A percentile compares a stretch with the other conserved stretches of the same genome.
Evolutionary conservation across 2,113 vertebrate genomes (phyloP).

Genomic region (Xiphophorus couchianus): DNA sequence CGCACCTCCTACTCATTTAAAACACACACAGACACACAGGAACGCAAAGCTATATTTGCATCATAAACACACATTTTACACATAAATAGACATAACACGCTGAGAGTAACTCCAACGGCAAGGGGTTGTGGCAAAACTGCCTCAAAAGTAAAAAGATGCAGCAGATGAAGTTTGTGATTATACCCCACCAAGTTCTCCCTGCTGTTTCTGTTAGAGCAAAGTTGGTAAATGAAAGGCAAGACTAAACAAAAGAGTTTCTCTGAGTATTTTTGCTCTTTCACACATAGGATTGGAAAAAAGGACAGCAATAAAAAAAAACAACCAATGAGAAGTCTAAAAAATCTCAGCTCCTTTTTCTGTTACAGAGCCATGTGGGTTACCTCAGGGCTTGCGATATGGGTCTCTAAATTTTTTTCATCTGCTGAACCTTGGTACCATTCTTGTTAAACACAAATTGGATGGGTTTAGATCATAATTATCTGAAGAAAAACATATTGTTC

Average conservation of each 20-base stretch:
- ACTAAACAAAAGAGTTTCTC: background rate
- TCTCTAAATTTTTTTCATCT: no score
- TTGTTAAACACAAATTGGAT: no score
- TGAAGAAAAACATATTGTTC: no score
- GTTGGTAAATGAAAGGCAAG: slow-evolving; percentile 2
- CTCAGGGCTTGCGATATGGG: no score
- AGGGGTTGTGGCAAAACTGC: slow-evolving; percentile 10
- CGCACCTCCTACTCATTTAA: slow-evolving; percentile 40
- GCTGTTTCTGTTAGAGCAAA: slow-evolving; percentile 14
- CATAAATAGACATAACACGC: slow-evolving; percentile 47
- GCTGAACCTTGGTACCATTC: no score
- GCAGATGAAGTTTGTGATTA: slow-evolving; percentile 41
- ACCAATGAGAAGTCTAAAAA: no score
- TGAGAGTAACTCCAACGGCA: slow-evolving; percentile 1
- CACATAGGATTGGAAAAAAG: background rate
- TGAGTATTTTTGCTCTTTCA: background rate
- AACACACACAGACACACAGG: slow-evolving; percentile 19
- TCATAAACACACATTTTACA: slow-evolving; percentile 32
- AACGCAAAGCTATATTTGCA: slow-evolving; percentile 38
- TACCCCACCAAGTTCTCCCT: slow-evolving; percentile 18
- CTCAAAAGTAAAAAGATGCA: slow-evolving; percentile 18
- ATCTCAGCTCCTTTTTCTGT: no score
- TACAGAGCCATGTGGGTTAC: no score
- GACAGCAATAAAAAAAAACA: no score
- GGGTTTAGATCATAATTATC: no score